Conservation (phyloP, 2,888 invertebrate genomes). For the Caenorhabditis sp. region DNA sequence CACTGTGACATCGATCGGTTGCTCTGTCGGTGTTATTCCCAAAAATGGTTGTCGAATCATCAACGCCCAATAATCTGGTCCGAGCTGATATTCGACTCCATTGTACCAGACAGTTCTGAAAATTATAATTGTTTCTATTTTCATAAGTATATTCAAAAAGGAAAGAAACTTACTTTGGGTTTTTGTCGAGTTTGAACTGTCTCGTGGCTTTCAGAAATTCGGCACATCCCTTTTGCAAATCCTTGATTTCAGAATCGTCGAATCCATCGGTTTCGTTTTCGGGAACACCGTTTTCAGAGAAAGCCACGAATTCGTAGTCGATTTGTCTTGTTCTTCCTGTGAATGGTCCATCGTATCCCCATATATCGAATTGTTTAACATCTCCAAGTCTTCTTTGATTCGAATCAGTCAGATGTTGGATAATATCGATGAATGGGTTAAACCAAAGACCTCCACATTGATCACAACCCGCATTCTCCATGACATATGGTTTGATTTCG, state of each 20-base stretch:
- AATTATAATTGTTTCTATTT: not conserved
- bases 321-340: not conserved
- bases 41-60: conserved; percentile 12
- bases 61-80: conserved; percentile 26
- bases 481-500: conserved; percentile 43
- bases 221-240: conserved; percentile 6
- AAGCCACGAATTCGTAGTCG: not conserved
- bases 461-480: conserved; percentile 43
- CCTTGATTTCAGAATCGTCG: not conserved
- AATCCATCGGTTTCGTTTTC: not conserved
- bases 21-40: not conserved
- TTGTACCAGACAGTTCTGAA: not conserved
- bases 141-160: not conserved
- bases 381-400: not conserved
- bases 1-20: conserved; percentile 11
- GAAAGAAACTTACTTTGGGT: not conserved
- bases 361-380: conserved; percentile 2
- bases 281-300: not conserved
- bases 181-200: not conserved
- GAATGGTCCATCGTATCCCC: conserved; percentile 5
- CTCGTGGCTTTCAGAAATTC: not conserved
- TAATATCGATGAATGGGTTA: conserved; percentile 31
- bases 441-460: conserved; percentile 44
- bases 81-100: conserved; percentile 4
- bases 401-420: conserved; percentile 13